phyloP scores from a whole-genome alignment of 1,140 invertebrate species.

The Bombus affinis region DNA sequence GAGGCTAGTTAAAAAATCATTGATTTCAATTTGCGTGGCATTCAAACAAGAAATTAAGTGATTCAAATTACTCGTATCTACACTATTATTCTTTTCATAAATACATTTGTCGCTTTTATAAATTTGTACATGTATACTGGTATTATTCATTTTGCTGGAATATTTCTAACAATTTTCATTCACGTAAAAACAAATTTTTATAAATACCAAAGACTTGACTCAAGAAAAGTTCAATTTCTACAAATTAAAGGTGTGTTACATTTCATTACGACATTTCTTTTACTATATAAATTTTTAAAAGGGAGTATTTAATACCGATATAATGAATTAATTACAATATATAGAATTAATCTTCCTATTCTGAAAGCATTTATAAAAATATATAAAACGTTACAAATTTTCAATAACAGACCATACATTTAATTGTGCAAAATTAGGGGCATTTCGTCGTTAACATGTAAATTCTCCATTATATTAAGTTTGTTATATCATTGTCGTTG shows the following conservation, averaged over 20 bases:
- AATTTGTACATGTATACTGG: conserved; percentile 60
- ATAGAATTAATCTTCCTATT: not conserved
- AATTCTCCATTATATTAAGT: not conserved
- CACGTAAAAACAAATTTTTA: not conserved
- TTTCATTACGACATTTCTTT: not conserved
- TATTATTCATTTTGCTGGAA: conserved; percentile 38
- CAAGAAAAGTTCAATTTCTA: not conserved
- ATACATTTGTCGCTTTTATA: conserved; percentile 59
- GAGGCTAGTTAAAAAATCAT: conserved; percentile 63
- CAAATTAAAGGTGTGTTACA: not conserved
- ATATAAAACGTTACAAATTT: not conserved
- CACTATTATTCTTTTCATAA: conserved; percentile 54
- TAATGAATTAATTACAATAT: not conserved
- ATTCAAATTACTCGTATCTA: conserved; percentile 50
- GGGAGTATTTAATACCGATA: not conserved
- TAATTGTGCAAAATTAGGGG: not conserved
- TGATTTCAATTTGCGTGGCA: conserved; percentile 67
- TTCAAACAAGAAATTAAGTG: conserved; percentile 66
- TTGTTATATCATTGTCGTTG: not conserved
- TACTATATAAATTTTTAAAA: not conserved
- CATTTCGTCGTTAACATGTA: not conserved
- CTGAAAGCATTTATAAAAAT: not conserved
- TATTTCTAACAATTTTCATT: conserved; percentile 1
- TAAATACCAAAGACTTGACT: not conserved
- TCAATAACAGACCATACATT: not conserved